Evolutionary conservation across 2,113 vertebrate genomes (phyloP).

Genomic region (Urocolius indicus): DNA sequence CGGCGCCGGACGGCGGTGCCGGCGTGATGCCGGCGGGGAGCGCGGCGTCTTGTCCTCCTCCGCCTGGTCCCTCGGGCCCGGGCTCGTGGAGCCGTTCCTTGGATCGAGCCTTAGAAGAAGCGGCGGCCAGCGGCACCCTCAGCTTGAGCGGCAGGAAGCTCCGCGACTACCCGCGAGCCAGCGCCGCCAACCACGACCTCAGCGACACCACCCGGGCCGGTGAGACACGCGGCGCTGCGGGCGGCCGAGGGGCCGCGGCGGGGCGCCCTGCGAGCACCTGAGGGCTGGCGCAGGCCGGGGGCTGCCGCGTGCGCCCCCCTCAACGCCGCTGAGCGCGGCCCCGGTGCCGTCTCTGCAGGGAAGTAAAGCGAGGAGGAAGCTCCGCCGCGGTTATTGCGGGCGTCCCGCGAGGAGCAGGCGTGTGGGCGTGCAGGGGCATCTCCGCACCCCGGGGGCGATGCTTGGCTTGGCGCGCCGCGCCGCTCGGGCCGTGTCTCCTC

Average conservation of each 20-base stretch:
- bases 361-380: not conserved
- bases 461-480: not conserved
- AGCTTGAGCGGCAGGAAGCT: slow-evolving; percentile 98
- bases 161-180: slow-evolving; percentile 94
- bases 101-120: slow-evolving; percentile 94
- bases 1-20: slow-evolving; percentile 77
- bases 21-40: not conserved
- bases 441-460: not conserved
- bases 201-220: slow-evolving; percentile 94
- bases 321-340: too few species aligned
- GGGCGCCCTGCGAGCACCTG: too few species aligned
- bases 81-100: slow-evolving; percentile 93
- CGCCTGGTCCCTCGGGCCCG: slow-evolving; percentile 73
- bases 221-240: slow-evolving; percentile 65
- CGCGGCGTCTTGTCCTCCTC: not conserved
- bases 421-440: not conserved
- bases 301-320: too few species aligned
- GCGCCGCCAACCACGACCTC: slow-evolving; percentile 92
- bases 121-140: slow-evolving; percentile 88
- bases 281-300: not conserved
- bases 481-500: not conserved
- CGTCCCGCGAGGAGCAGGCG: rapidly evolving
- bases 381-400: not conserved
- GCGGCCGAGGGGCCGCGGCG: not conserved
- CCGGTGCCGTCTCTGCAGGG: too few species aligned